Conservation (phyloP, 2,888 invertebrate species). For the Beris chalybata region DNA sequence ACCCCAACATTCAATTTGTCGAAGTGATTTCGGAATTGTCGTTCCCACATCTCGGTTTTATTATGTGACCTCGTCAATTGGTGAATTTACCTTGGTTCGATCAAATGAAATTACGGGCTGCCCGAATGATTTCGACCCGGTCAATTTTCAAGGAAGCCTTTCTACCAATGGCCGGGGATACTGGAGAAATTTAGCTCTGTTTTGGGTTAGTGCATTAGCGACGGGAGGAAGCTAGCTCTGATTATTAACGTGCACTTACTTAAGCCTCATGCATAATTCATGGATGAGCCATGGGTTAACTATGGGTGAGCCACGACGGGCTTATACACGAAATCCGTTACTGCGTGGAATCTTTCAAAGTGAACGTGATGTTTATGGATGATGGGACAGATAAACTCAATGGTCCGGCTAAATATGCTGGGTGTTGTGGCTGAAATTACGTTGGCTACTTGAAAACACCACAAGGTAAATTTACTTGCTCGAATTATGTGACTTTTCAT, state of each 20-base stretch:
- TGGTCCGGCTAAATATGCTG: constrained; percentile 3
- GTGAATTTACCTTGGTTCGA: too few relatives aligned
- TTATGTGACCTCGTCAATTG: too few relatives aligned
- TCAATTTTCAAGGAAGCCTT: too few relatives aligned
- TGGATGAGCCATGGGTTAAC: neutral
- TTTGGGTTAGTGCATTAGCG: too few relatives aligned
- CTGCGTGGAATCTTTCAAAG: neutral
- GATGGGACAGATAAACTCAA: constrained; percentile 8
- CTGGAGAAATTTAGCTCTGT: too few relatives aligned
- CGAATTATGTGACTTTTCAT: neutral
- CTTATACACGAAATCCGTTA: neutral
- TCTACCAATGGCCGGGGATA: too few relatives aligned
- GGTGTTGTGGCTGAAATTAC: constrained; percentile 6
- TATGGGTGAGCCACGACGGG: neutral
- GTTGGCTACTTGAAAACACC: neutral
- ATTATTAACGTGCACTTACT: constrained; percentile 37
- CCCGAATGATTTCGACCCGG: too few relatives aligned
- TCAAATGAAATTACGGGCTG: too few relatives aligned
- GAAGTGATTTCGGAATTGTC: too few relatives aligned
- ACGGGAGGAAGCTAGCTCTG: constrained; percentile 1
- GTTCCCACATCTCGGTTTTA: too few relatives aligned
- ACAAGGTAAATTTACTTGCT: neutral
- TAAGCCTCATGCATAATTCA: constrained; percentile 37
- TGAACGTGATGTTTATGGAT: constrained; percentile 26
- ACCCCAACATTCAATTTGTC: too few relatives aligned